Base-by-base conservation (phyloP, 2,797 vertebrate species). In the Notamacropus eugenii region DNA sequence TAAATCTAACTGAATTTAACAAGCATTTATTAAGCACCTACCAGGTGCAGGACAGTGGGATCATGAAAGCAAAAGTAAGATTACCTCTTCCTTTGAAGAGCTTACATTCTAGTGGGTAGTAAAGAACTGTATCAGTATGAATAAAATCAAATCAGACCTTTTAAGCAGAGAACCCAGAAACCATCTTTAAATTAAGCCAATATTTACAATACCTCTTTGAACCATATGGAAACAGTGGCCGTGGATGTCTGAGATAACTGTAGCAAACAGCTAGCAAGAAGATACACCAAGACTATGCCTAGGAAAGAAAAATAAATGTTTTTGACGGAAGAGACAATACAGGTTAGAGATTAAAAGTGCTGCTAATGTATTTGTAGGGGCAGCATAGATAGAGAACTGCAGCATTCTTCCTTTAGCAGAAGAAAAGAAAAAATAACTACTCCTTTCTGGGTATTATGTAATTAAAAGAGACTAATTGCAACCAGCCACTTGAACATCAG, bases 301-400 rank as follows among this genome's bases (percentile, higher is more conserved):
- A 95, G 95, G 95, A 58, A 91, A 56, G 55, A 93, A 95, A 96
- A 96, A 91, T 13, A 28, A 93, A 97, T 94, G 31, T 22, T 95
- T 98, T 97, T 97, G 97, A 98, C 97, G 97, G 95, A 55, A 67
- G 96, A 96, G 93, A 96, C 90, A 92, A 9, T 90, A 40, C 55
- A 93, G 74, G 82, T 97, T 95, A 54, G 90, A 95, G 82, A 50
- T 97, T 95, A 96, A 96, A 95, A 96, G 29, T 97, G 82, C 34
- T 95, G 94, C 52, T 96, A 58, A 94, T 29, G 96, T 91, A 22
- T 59, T 95, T 94, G 91, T 62, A 58, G 46, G 90, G 93, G 58
- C 67, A 97, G 54, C 95, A 29, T 96, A 93, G 67, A 74, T 40
- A n/a, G 97, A 96, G 96, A 97, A 96, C 27, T 13, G 87, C 54